A percentile compares a stretch with the other conserved stretches of the same genome.
Evolutionary conservation across 2,113 vertebrate species (phyloP).

Genomic region (Phycodurus eques): DNA sequence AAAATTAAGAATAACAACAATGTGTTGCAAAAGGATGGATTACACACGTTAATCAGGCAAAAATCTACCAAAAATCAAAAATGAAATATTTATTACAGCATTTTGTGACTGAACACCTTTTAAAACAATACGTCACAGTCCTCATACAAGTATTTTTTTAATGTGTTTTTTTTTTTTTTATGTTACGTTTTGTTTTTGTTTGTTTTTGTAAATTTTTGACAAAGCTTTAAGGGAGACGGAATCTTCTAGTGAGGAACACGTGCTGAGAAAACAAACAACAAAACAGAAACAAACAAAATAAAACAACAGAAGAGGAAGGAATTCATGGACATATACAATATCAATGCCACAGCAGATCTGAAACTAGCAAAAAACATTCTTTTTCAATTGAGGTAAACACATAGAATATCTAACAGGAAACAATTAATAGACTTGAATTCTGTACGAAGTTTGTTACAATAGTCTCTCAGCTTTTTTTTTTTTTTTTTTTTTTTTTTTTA

Average conservation of each 20-base stretch:
- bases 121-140: conserved; percentile 99
- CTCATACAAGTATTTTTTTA: conserved; percentile 99
- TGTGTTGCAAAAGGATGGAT: conserved; percentile 18
- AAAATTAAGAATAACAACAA: conserved; percentile 12
- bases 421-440: conserved; percentile 99
- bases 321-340: conserved; percentile 99
- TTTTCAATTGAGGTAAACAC: conserved; percentile 99
- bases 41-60: conserved; percentile 79
- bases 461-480: conserved; percentile 85
- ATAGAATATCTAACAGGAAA: conserved; percentile 99
- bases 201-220: conserved; percentile 83
- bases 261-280: conserved; percentile 87
- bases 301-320: conserved; percentile 76
- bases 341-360: conserved; percentile 99
- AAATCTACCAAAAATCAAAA: conserved; percentile 99
- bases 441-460: conserved; percentile 99
- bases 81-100: conserved; percentile 99
- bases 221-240: conserved; percentile 99
- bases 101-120: conserved; percentile 99
- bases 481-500: background rate
- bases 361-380: conserved; percentile 99
- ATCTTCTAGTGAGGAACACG: conserved; percentile 99
- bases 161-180: conserved; percentile 69
- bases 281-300: background rate
- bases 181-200: background rate